Evolutionary conservation across 1,140 invertebrate genomes (phyloP), one percentile per base, ranked within the genome.

Genomic region (Cydia splendana): DNA sequence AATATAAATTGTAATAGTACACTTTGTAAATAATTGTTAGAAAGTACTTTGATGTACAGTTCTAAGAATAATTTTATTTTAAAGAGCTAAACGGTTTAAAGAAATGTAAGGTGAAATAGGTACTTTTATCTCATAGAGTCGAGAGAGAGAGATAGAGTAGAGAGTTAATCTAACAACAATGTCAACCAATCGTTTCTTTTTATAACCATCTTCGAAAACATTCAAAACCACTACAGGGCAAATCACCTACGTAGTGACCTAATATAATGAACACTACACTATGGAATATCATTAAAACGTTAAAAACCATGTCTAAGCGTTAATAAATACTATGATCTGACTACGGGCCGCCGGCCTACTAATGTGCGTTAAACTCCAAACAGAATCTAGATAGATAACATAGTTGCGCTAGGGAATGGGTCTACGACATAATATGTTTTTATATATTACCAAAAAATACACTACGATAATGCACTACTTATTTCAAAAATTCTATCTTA

Each of bases 261-360:
- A 71, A 71, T 71, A 71, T 71, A 34, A 71, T 42, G 67, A 71
- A 18, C 4, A 34, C 67, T 71, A 71, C 67, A 18, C 67, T 71
- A 71, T 71, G 67, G 67, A 71, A 71, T 71, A 71, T 71, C 67
- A 67, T 71, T 71, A 45, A 71, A 71, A 71, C 67, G 30, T 71
- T 71, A 71, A 20, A 69, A 71, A 71, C 45, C 67, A 71, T 71
- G 34, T 71, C 45, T 71, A 71, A 71, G 67, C 67, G 34, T 71
- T 42, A 71, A 71, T 71, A 71, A 71, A 71, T 71, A 71, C 67
- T 71, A 71, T 71, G 34, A 9, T 42, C 67, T 45, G 67, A 71
- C 67, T 71, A 71, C 38, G 67, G 34, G 30, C 67, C 67, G 9
- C 24, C 15, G 67, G 30, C 65, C 65, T n/a, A 38, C 67, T 69